A percentile compares a stretch with the other conserved stretches of the same genome.
phyloP scores from a whole-genome alignment of 2,113 vertebrate genomes.

The Elephantulus edwardii region DNA sequence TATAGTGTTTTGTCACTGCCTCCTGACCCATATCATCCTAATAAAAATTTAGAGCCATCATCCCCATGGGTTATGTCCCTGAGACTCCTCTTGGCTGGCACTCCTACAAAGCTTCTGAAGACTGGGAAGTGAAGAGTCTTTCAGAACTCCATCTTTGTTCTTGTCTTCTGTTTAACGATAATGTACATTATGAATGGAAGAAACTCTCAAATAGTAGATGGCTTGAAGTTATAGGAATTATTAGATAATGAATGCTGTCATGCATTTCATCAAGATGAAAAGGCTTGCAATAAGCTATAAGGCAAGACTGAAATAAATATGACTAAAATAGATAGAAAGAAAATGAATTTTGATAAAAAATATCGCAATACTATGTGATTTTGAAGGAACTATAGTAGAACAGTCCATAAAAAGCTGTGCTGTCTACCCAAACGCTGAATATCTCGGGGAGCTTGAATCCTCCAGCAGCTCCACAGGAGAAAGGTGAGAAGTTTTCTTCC shows the following conservation, averaged over 20 bases:
- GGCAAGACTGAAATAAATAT: background rate
- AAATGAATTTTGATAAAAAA: background rate
- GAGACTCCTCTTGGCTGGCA: no score
- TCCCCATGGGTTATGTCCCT: no score
- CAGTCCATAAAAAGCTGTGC: no score
- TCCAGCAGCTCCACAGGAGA: no score
- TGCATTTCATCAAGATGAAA: background rate
- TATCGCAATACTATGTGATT: background rate
- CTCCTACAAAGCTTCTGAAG: background rate
- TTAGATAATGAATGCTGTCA: background rate
- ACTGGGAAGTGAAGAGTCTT: background rate
- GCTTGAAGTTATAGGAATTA: background rate
- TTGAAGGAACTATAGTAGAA: no score
- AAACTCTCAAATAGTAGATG: background rate
- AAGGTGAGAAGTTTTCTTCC: no score
- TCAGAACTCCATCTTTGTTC: background rate
- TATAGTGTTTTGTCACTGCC: no score
- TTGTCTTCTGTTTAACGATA: background rate
- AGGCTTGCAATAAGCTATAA: background rate
- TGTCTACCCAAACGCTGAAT: no score
- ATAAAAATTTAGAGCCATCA: background rate
- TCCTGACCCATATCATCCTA: background rate
- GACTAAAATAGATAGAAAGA: background rate
- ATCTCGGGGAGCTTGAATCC: no score
- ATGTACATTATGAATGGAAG: background rate